A percentile compares a stretch with the other conserved stretches of the same genome.
Conservation (phyloP, 1,140 invertebrate species). For the Phortica variegata region DNA sequence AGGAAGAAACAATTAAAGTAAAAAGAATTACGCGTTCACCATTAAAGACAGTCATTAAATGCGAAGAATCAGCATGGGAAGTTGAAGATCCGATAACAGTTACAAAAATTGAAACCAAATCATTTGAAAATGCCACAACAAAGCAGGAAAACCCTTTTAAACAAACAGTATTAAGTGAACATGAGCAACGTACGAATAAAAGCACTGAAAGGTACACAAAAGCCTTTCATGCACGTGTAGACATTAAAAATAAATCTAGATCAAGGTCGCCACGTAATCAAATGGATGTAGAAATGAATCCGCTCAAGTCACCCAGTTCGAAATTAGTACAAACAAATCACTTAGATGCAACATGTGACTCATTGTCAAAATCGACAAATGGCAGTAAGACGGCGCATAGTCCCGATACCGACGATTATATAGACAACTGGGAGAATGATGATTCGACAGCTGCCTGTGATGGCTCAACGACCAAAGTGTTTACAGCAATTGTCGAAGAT, state of each 20-base stretch:
- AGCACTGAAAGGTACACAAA: neutral
- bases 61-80: too few species aligned
- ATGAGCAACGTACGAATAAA: neutral
- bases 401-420: constrained; percentile 52
- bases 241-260: neutral
- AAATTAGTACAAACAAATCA: neutral
- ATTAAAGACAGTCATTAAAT: too few species aligned
- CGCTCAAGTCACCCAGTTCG: too few species aligned
- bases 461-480: constrained; percentile 24
- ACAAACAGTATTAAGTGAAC: constrained; percentile 35
- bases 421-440: constrained; percentile 54
- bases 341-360: too few species aligned
- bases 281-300: too few species aligned
- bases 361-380: neutral
- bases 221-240: neutral
- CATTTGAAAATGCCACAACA: neutral
- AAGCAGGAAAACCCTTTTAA: constrained; percentile 21
- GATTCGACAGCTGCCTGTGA: constrained; percentile 29
- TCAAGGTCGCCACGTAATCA: neutral
- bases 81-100: neutral
- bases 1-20: too few species aligned
- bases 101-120: neutral
- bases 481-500: constrained; percentile 23
- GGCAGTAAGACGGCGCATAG: constrained; percentile 23
- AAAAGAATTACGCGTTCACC: too few species aligned